Conservation (phyloP, 2,888 invertebrate species). For the Theodoxus fluviatilis region DNA sequence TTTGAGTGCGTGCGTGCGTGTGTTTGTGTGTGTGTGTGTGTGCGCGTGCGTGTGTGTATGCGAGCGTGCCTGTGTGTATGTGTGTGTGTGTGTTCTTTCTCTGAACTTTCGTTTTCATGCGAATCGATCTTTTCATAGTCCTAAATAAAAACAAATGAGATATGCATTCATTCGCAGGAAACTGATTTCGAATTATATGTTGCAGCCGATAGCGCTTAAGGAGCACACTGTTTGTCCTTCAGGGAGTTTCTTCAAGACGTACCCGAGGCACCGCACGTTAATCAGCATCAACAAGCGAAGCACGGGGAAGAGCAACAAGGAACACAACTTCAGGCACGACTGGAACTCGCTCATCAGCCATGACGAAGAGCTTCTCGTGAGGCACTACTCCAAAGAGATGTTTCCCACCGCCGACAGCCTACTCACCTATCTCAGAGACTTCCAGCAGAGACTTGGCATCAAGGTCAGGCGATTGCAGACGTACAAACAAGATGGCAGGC, state of each 20-base stretch:
- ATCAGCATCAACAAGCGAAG: conserved; percentile 66
- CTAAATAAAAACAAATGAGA: no score
- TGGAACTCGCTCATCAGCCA: conserved; percentile 66
- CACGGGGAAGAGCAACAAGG: conserved; percentile 63
- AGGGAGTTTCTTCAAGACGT: conserved; percentile 63
- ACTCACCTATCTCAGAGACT: conserved; percentile 64
- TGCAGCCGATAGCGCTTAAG: no score
- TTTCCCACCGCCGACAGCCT: conserved; percentile 57
- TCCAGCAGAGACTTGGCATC: conserved; percentile 40
- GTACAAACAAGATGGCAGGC: neutral
- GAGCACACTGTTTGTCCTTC: conserved; percentile 26
- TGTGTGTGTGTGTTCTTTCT: no score
- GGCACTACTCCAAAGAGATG: conserved; percentile 48
- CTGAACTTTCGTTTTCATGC: no score
- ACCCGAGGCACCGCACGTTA: conserved; percentile 63
- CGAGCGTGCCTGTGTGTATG: no score
- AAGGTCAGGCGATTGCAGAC: no score
- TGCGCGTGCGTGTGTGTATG: no score
- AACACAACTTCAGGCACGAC: conserved; percentile 66
- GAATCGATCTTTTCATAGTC: no score
- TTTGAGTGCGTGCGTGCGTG: no score
- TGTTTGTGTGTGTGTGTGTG: no score
- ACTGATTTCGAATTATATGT: no score
- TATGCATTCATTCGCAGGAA: no score
- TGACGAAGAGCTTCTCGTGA: conserved; percentile 48